Base-by-base conservation (phyloP, 1,140 invertebrate species). In the Diabrotica virgifera region DNA sequence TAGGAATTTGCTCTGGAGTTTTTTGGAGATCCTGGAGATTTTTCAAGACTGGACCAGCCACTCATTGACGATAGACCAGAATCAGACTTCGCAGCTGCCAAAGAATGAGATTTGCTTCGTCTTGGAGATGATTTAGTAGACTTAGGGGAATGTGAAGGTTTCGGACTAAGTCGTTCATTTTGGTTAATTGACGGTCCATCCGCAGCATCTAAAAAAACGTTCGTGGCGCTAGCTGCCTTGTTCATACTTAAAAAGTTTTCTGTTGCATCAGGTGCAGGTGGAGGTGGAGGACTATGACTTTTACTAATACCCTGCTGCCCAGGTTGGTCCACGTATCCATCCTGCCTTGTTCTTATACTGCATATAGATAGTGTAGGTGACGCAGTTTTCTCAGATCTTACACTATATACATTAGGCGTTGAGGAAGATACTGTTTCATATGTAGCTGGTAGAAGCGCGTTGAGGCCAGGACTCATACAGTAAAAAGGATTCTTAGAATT, bases 21-120 rank as follows among this genome's bases (percentile, higher is more conserved):
- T 69, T 85, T 85, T 0, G 90, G 89, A 1, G 89, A 91, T 57
- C 87, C 87, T 9, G 90, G 90, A 36, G 90, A 92, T 80, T 93
- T 93, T 79, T 93, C 91, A 67, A 91, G 78, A 76, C 88, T 91
- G 8, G 90, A 92, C 87, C 91, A 92, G 11, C 89, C 89, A 77
- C 90, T 93, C 86, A 93, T 90, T 10, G 91, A 93, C 0, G 91
- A 93, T 52, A 94, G 78, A 3, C 90, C 91, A 0, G 91, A 93
- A 79, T 94, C 91, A 6, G 90, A 92, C 77, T 91, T 91, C 5
- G 87, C 87, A 37, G 87, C 82, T 10, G 86, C 85, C 52, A 78
- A 78, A 52, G 78, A 79, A 66, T 86, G 84, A 70, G 86, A 87
- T 74, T 88, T 88, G 5, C 85, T 78, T 71, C 89, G 85, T 76